Conservation (phyloP, 2,113 vertebrate species). For the Sterrhoptilus dennistouni region DNA sequence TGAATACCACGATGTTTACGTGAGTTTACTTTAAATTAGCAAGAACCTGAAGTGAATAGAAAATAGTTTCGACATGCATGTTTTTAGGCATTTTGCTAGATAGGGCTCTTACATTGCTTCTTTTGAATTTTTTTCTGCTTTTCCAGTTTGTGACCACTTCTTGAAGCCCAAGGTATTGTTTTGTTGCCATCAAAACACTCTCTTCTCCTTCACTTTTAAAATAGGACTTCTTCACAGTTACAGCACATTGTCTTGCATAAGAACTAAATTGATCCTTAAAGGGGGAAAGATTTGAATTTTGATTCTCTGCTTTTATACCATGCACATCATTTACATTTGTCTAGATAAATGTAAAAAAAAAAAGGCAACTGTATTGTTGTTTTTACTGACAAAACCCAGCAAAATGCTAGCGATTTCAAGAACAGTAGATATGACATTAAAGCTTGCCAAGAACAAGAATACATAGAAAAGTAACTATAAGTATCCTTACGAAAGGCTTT, state of each 20-base stretch:
- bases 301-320: not conserved
- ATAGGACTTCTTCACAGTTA: not conserved
- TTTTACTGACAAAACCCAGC: not conserved
- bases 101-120: not conserved
- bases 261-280: not conserved
- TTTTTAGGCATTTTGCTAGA: not conserved
- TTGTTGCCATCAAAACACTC: not conserved
- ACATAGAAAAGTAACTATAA: not conserved
- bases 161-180: not conserved
- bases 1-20: not conserved
- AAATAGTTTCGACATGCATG: not conserved
- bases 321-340: not conserved
- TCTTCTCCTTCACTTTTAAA: not conserved
- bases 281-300: not conserved
- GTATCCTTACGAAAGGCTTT: not conserved
- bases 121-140: not conserved
- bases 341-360: not conserved
- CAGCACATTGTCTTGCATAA: not conserved
- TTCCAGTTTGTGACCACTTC: not conserved
- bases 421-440: not conserved
- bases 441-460: not conserved
- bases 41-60: not conserved
- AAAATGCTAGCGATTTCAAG: not conserved
- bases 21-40: slow-evolving; percentile 17
- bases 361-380: not conserved